Evolutionary conservation across 1,140 invertebrate genomes (phyloP).

Genomic region (Apis florea): DNA sequence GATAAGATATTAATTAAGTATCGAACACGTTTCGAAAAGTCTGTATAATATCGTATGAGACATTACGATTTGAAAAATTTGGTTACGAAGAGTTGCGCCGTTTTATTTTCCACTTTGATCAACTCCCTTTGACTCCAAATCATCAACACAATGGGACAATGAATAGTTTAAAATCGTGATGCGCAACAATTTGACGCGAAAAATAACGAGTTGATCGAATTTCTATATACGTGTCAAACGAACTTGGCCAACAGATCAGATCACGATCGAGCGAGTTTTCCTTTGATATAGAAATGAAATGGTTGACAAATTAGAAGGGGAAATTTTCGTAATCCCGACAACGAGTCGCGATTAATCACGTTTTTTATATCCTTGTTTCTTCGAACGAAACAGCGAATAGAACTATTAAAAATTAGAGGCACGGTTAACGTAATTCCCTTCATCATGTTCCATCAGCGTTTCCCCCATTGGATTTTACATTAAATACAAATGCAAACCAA

Average conservation of each 20-base stretch:
- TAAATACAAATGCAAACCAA: conserved; percentile 23
- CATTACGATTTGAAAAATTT: neutral
- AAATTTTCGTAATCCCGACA: neutral
- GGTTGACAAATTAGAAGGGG: too few relatives aligned
- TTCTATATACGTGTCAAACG: neutral
- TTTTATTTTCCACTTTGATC: neutral
- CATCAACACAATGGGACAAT: neutral
- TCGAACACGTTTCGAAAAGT: neutral
- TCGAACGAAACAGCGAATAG: neutral
- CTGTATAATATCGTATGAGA: neutral
- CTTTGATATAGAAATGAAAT: neutral
- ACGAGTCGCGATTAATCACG: neutral
- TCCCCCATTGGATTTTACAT: neutral
- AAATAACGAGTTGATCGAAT: neutral
- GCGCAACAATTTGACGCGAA: neutral
- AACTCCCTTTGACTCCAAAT: neutral
- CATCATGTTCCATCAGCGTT: neutral
- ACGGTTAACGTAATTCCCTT: neutral
- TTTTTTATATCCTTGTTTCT: neutral
- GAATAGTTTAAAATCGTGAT: neutral
- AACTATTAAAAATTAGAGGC: neutral
- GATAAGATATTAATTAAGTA: neutral
- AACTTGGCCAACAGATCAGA: neutral
- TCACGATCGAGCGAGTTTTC: neutral
- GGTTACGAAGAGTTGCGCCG: neutral